Conservation (phyloP, 2,113 vertebrate species). For the Pitta sordida region DNA sequence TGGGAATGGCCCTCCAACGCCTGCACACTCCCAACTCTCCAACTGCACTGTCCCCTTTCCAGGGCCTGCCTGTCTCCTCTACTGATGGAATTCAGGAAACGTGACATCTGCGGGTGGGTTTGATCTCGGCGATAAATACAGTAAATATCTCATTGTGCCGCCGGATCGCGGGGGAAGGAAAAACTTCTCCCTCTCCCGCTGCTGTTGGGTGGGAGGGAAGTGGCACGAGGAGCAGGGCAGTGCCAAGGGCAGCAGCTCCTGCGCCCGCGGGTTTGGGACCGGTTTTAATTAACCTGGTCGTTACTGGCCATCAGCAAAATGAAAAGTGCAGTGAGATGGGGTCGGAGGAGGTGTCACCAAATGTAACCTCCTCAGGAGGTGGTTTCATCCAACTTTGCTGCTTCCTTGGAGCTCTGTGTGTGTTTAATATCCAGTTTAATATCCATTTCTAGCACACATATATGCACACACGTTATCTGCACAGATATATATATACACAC, state of each 20-base stretch:
- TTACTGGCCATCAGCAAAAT: neutral
- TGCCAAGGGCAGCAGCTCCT: rapidly evolving
- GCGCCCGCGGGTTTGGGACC: neutral
- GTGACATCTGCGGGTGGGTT: conserved; percentile 73
- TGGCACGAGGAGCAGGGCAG: neutral
- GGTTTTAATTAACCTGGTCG: neutral
- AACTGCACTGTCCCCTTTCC: conserved; percentile 67
- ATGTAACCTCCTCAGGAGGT: neutral
- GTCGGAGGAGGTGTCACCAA: neutral
- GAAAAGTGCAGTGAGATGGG: neutral
- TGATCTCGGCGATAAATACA: conserved; percentile 67
- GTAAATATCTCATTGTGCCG: conserved; percentile 70
- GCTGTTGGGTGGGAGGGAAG: neutral
- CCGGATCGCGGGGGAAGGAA: neutral
- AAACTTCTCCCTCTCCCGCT: conserved; percentile 6
- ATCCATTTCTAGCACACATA: rapidly evolving
- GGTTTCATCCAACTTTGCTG: neutral
- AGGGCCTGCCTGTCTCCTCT: conserved; percentile 72
- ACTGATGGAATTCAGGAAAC: conserved; percentile 80
- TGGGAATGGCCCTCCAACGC: conserved; percentile 60
- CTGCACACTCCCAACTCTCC: conserved; percentile 65
- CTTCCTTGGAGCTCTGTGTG: neutral
- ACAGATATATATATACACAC: neutral
- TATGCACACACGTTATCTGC: neutral
- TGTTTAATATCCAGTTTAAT: neutral